phyloP scores from a whole-genome alignment of 2,797 vertebrate species.

The Anabacerthia variegaticeps region DNA sequence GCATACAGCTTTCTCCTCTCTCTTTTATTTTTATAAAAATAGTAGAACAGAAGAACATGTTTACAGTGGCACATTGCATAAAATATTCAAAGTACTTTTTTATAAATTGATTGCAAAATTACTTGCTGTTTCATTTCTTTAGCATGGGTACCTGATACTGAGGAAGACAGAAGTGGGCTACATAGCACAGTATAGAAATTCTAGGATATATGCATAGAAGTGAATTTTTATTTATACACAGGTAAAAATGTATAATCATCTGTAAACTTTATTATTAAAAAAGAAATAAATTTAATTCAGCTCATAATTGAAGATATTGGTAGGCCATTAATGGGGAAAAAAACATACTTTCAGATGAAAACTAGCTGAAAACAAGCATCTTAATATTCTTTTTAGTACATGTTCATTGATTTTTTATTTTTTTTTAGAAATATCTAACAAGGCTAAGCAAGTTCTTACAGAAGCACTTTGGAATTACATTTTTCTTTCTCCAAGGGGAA shows the following conservation, averaged over 20 bases:
- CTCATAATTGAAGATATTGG: neutral
- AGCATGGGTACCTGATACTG: neutral
- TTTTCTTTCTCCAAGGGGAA: neutral
- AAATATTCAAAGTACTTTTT: constrained; percentile 8
- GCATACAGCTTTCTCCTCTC: neutral
- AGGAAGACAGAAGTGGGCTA: neutral
- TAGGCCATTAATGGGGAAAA: neutral
- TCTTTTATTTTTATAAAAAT: neutral
- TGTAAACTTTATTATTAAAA: neutral
- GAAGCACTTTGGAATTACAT: neutral
- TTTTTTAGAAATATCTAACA: neutral
- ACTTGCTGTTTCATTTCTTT: neutral
- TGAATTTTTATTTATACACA: neutral
- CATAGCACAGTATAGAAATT: neutral
- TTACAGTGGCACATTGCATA: neutral
- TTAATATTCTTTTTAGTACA: neutral
- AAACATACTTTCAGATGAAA: neutral
- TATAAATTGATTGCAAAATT: neutral
- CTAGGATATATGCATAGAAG: neutral
- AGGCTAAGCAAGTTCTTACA: neutral
- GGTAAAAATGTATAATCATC: neutral
- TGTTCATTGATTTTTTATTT: neutral
- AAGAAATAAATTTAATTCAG: neutral
- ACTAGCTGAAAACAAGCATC: neutral
- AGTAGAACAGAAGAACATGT: neutral